Conservation (phyloP, 2,888 invertebrate genomes). For the Andrena fulva region DNA sequence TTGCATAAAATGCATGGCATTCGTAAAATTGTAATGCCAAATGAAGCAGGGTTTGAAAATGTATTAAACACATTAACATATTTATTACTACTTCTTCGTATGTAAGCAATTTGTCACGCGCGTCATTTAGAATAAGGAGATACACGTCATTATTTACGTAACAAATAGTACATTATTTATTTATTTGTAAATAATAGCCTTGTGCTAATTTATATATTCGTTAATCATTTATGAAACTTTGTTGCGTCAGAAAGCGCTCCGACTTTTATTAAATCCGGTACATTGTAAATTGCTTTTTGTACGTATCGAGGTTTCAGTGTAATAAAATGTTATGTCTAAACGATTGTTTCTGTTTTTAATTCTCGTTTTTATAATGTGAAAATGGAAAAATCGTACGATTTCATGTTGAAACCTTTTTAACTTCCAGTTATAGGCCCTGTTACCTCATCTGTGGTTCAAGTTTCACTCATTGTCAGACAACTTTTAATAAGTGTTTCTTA, state of each 20-base stretch:
- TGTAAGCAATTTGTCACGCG: neutral
- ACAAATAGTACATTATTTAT: neutral
- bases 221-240: slow-evolving; percentile 23
- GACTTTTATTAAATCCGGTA: neutral
- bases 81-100: neutral
- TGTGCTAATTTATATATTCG: slow-evolving; percentile 15
- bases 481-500: no score
- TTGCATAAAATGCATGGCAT: no score
- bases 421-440: no score
- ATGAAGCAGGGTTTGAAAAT: no score
- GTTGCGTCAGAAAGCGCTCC: slow-evolving; percentile 24
- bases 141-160: neutral
- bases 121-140: neutral
- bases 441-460: no score
- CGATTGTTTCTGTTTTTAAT: neutral
- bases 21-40: no score
- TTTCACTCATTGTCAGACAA: no score
- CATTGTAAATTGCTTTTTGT: slow-evolving; percentile 28
- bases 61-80: no score
- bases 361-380: no score
- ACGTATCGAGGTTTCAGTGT: slow-evolving; percentile 32
- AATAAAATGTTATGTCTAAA: slow-evolving; percentile 11
- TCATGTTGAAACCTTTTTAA: no score
- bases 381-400: no score
- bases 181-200: slow-evolving; percentile 44